Percentiles rank a stretch among this genome's conserved stretches.
Conservation (phyloP, 1,140 invertebrate species). For the Littorina saxatilis region DNA sequence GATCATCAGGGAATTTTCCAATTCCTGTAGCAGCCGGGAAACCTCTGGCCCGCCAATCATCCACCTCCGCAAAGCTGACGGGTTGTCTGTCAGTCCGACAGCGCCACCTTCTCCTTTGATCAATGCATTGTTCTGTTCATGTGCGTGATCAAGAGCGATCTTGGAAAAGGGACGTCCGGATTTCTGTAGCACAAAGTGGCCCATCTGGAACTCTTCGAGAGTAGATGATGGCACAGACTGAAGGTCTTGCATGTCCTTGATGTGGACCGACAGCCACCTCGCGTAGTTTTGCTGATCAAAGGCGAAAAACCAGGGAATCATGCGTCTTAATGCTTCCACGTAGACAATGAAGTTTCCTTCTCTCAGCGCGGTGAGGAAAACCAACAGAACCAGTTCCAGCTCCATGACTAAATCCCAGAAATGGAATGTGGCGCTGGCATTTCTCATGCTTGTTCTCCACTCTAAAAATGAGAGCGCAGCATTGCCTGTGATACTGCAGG, state of each 20-base stretch:
- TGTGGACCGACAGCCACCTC: slow-evolving; percentile 35
- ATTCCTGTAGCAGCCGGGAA: neutral
- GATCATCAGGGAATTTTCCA: neutral
- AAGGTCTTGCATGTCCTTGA: slow-evolving; percentile 36
- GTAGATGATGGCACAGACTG: neutral
- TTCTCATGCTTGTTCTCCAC: neutral
- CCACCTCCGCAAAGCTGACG: no score
- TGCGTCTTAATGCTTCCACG: slow-evolving; percentile 6
- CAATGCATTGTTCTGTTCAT: slow-evolving; percentile 50
- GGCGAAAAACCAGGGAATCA: slow-evolving; percentile 39
- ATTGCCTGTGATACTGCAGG: neutral
- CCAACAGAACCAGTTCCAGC: slow-evolving; percentile 25
- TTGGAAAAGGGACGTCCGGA: slow-evolving; percentile 39
- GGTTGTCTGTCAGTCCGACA: slow-evolving; percentile 43
- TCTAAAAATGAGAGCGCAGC: neutral
- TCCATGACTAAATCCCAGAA: slow-evolving; percentile 31
- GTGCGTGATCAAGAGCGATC: slow-evolving; percentile 57
- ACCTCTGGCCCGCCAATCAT: slow-evolving; percentile 36
- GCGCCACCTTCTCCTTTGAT: slow-evolving; percentile 61
- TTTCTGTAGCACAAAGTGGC: slow-evolving; percentile 44
- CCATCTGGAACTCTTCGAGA: slow-evolving; percentile 24
- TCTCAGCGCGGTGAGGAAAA: slow-evolving; percentile 26
- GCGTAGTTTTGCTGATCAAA: slow-evolving; percentile 40
- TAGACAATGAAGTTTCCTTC: slow-evolving; percentile 23
- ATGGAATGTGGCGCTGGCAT: slow-evolving; percentile 22